These are phyloP conservation scores for Ophion slaviceki DNA, from an alignment of 2,888 invertebrate species.

Conservation along the genomic window DNA sequence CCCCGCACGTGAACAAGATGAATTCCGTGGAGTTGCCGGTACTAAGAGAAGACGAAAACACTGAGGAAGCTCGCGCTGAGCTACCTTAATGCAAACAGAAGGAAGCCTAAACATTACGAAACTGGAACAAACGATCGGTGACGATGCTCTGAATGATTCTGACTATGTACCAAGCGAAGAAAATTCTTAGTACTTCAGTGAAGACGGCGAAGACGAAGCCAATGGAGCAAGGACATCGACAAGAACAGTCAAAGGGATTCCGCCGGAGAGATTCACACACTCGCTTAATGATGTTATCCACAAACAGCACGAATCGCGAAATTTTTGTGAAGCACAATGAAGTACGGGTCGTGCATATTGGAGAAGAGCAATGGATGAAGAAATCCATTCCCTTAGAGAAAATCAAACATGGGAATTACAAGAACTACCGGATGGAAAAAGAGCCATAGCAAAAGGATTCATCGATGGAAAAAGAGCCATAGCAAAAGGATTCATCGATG, in stretches of 20 bases:
- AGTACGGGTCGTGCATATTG: slow-evolving; percentile 52
- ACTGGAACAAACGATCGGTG: background rate
- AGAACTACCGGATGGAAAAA: slow-evolving; percentile 58
- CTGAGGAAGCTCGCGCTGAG: background rate
- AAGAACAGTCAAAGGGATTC: slow-evolving; percentile 33
- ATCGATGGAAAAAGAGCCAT: slow-evolving; percentile 57
- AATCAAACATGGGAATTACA: slow-evolving; percentile 71
- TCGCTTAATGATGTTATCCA: slow-evolving; percentile 17
- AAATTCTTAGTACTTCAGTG: background rate
- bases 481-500: no score
- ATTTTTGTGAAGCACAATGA: slow-evolving; percentile 52
- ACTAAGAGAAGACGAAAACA: background rate
- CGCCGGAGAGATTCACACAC: slow-evolving; percentile 28
- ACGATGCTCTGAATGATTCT: background rate
- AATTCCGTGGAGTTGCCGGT: background rate
- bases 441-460: slow-evolving; percentile 56
- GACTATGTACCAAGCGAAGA: slow-evolving; percentile 1
- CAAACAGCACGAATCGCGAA: slow-evolving; percentile 26
- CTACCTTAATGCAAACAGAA: slow-evolving; percentile 4
- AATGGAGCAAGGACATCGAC: slow-evolving; percentile 11
- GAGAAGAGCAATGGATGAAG: slow-evolving; percentile 66
- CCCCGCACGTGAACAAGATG: background rate
- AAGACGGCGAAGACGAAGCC: background rate
- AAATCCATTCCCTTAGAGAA: slow-evolving; percentile 66
- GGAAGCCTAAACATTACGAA: background rate